Evolutionary conservation across 2,888 invertebrate species (phyloP).

Genomic region (Erebia palarica): DNA sequence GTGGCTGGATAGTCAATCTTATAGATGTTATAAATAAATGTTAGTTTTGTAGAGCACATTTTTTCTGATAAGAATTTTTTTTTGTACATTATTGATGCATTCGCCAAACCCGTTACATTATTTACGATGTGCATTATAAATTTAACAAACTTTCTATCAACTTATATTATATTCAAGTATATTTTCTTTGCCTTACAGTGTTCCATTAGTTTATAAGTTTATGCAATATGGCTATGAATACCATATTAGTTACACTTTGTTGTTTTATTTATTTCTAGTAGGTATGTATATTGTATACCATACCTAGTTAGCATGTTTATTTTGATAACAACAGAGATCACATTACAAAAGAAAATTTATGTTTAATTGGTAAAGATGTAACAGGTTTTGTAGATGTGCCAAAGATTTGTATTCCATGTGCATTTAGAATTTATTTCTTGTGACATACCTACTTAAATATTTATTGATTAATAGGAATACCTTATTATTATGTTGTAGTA

Average conservation of each 20-base stretch:
- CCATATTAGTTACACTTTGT: too few species aligned
- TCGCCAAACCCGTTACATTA: conserved; percentile 1
- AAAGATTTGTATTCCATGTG: conserved; percentile 25
- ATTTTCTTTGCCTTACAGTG: too few species aligned
- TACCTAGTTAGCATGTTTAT: too few species aligned
- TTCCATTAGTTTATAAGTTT: too few species aligned
- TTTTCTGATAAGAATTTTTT: conserved; percentile 5
- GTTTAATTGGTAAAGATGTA: not conserved
- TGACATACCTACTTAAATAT: conserved; percentile 10
- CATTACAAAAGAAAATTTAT: too few species aligned
- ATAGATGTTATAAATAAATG: conserved; percentile 10
- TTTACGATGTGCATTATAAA: not conserved
- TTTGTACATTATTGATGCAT: conserved; percentile 8
- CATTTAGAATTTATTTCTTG: conserved; percentile 16
- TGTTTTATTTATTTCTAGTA: too few species aligned
- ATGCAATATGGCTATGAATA: too few species aligned
- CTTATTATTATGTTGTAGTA: not conserved
- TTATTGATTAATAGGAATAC: not conserved
- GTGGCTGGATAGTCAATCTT: conserved; percentile 62
- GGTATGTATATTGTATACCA: too few species aligned
- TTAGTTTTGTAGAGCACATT: conserved; percentile 20
- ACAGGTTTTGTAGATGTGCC: conserved; percentile 13
- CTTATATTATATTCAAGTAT: too few species aligned
- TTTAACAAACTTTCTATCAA: not conserved
- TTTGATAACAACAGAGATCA: too few species aligned